These are phyloP conservation scores for Cryptocheilus praepositus DNA, from an alignment of 2,888 invertebrate species.

Conservation along the genomic window DNA sequence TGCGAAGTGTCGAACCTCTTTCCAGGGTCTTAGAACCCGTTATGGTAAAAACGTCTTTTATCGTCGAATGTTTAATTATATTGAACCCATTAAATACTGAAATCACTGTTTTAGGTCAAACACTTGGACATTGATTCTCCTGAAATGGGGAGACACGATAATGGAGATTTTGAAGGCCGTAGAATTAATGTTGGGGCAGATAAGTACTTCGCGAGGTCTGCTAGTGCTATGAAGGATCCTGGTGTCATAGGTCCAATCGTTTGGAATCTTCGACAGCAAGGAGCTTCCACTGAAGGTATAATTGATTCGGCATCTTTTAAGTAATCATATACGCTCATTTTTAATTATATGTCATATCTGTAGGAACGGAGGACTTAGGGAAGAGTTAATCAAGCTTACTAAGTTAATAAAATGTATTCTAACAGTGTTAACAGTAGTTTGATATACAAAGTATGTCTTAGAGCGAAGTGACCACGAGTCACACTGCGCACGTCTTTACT, in stretches of 20 bases:
- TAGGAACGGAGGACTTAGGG: no score
- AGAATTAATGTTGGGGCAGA: conserved; percentile 55
- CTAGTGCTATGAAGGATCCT: conserved; percentile 84
- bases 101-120: conserved; percentile 53
- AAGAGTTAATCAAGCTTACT: no score
- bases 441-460: no score
- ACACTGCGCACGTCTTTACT: no score
- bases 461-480: no score
- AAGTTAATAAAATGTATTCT: no score
- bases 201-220: conserved; percentile 79
- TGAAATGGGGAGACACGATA: conserved; percentile 53
- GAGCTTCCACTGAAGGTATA: conserved; percentile 68
- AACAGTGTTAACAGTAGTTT: no score
- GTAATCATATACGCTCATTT: no score
- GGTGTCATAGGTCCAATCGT: conserved; percentile 90
- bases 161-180: conserved; percentile 39
- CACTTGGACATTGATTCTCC: conserved; percentile 69
- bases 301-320: neutral
- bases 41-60: conserved; percentile 77
- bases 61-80: neutral
- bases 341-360: no score
- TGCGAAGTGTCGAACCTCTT: conserved; percentile 85
- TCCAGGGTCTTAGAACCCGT: conserved; percentile 87
- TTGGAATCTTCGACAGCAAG: conserved; percentile 87
- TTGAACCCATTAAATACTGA: neutral